A percentile compares a stretch with the other conserved stretches of the same genome.
These are phyloP conservation scores for human DNA, from an alignment of 2,113 vertebrate species.

Conservation along the genomic window GRCh38 chr13:91728001-91728500, in stretches of 20 bases:
- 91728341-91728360: neutral
- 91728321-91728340: neutral
- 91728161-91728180: neutral
- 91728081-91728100: neutral
- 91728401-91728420: neutral
- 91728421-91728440: neutral
- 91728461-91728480: neutral
- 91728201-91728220: neutral
- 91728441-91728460: neutral
- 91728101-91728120: neutral
- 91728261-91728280: neutral
- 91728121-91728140: neutral
- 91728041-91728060: neutral
- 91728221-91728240: neutral
- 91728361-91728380: neutral
- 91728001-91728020: neutral
- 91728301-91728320: neutral
- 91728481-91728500: neutral
- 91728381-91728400: neutral
- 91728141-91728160: neutral
- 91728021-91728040: neutral
- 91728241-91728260: neutral
- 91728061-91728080: neutral
- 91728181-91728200: neutral
- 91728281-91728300: neutral